Conservation (phyloP, 2,797 vertebrate species). For the Neomorphus geoffroyi region DNA sequence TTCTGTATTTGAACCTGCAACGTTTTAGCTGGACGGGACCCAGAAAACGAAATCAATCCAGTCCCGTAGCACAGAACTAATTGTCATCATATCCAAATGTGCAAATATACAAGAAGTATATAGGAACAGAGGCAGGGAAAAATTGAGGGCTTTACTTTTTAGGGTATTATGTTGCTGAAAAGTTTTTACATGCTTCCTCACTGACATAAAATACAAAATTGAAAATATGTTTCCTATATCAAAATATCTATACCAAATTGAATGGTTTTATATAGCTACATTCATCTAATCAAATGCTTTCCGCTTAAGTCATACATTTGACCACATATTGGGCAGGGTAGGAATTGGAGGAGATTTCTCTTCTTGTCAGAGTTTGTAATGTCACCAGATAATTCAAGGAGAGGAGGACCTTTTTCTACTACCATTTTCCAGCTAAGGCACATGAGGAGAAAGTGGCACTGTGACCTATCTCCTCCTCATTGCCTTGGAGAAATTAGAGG, state of each 20-base stretch:
- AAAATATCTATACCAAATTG: conserved; percentile 22
- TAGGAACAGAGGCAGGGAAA: conserved; percentile 27
- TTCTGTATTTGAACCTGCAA: conserved; percentile 63
- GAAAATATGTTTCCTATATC: conserved; percentile 59
- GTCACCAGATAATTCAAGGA: neutral
- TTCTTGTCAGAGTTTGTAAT: conserved; percentile 17
- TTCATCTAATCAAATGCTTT: conserved; percentile 52
- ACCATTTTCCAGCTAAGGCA: neutral
- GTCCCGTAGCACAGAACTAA: conserved; percentile 57
- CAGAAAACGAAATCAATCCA: conserved; percentile 58
- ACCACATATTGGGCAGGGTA: conserved; percentile 9
- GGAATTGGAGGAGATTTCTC: conserved; percentile 23
- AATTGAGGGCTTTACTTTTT: conserved; percentile 38
- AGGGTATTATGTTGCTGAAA: conserved; percentile 50
- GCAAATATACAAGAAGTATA: conserved; percentile 58
- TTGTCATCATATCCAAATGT: conserved; percentile 65
- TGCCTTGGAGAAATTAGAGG: neutral
- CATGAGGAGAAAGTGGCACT: neutral
- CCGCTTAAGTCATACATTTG: conserved; percentile 23
- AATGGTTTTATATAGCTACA: conserved; percentile 5
- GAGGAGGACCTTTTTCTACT: neutral
- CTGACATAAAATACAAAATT: conserved; percentile 29
- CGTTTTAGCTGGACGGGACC: conserved; percentile 59
- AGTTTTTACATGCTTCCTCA: conserved; percentile 49
- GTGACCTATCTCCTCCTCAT: neutral